Conservation (phyloP, 1,140 invertebrate species). For the Lasioglossum albipes region DNA sequence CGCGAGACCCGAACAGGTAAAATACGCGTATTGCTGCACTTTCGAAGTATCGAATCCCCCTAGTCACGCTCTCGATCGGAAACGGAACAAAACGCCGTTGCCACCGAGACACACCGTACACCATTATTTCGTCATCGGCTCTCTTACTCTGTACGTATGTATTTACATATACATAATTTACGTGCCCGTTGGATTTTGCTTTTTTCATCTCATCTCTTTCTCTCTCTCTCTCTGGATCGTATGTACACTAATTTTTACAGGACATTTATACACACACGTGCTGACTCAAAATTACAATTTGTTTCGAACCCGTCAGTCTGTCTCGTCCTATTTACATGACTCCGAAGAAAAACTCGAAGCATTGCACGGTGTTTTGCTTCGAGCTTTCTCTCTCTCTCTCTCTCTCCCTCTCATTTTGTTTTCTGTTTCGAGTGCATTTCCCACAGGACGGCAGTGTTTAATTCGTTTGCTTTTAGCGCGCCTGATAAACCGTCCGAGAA, state of each 20-base stretch:
- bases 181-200: neutral
- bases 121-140: no score
- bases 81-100: conserved; percentile 44
- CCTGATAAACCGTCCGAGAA: neutral
- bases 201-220: no score
- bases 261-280: conserved; percentile 28
- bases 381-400: no score
- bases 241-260: conserved; percentile 41
- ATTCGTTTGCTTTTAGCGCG: conserved; percentile 44
- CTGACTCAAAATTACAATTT: conserved; percentile 14
- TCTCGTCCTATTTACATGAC: conserved; percentile 5
- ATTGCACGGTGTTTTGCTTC: no score
- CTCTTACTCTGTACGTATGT: neutral
- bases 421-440: conserved; percentile 1
- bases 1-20: conserved; percentile 27
- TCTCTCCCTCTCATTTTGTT: no score
- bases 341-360: no score
- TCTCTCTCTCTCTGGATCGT: neutral
- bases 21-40: conserved; percentile 29
- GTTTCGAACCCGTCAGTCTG: neutral
- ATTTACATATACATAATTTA: conserved; percentile 36
- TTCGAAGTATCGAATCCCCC: conserved; percentile 1
- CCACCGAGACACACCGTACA: neutral
- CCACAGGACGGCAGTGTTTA: conserved; percentile 58
- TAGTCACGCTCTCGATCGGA: conserved; percentile 31